A percentile compares a stretch with the other conserved stretches of the same genome.
These are phyloP conservation scores for Prionace glauca DNA, from an alignment of 2,797 vertebrate genomes.

Conservation along the genomic window DNA sequence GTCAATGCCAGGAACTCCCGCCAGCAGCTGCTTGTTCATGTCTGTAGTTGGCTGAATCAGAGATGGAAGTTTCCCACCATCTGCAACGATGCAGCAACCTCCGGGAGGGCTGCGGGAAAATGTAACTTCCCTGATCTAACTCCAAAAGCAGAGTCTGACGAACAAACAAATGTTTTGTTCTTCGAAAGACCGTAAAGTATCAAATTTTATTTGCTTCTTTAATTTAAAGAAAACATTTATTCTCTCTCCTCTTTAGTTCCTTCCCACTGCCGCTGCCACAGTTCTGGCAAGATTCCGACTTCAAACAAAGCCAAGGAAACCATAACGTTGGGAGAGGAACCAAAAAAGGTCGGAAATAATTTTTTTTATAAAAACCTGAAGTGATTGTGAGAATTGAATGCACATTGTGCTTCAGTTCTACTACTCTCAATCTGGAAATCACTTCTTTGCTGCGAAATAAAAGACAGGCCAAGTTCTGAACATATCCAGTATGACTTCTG, in stretches of 20 bases:
- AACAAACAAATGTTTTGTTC: slow-evolving; percentile 26
- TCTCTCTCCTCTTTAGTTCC: background rate
- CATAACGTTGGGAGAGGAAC: background rate
- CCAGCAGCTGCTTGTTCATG: slow-evolving; percentile 19
- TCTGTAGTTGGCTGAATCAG: slow-evolving; percentile 3
- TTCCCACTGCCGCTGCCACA: background rate
- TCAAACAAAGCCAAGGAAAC: slow-evolving; percentile 26
- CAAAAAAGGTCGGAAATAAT: slow-evolving; percentile 24
- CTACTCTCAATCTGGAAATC: background rate
- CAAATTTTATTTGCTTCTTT: slow-evolving; percentile 15
- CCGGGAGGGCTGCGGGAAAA: background rate
- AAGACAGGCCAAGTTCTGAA: background rate
- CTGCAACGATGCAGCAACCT: background rate
- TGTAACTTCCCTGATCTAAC: background rate
- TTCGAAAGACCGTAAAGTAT: background rate
- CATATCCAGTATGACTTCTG: background rate
- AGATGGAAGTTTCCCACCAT: slow-evolving; percentile 18
- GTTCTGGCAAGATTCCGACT: slow-evolving; percentile 21
- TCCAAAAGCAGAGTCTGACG: background rate
- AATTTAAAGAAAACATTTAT: slow-evolving; percentile 2
- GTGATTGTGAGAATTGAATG: slow-evolving; percentile 20
- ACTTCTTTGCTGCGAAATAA: background rate
- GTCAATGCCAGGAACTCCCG: slow-evolving; percentile 2
- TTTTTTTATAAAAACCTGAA: background rate
- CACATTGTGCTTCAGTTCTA: slow-evolving; percentile 11